phyloP scores from a whole-genome alignment of 92 coral and sea anemone genomes.

The Phenganax subtilis region DNA sequence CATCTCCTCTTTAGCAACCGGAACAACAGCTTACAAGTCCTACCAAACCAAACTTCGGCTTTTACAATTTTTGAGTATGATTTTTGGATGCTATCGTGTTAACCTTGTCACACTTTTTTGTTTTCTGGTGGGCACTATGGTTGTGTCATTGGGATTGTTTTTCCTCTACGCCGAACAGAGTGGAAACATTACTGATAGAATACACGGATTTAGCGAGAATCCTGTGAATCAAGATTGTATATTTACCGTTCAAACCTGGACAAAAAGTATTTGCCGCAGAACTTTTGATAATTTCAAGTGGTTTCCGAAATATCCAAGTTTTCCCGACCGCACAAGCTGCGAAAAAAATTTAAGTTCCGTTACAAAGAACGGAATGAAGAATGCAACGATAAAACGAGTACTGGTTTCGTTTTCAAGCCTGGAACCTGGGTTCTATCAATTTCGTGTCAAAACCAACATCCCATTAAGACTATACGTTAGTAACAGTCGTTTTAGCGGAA shows the following conservation, averaged over 20 bases:
- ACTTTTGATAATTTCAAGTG: slow-evolving; percentile 13
- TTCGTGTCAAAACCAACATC: slow-evolving; percentile 2
- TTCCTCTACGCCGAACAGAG: background rate
- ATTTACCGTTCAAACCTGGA: slow-evolving; percentile 7
- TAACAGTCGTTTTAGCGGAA: background rate
- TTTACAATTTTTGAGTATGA: background rate
- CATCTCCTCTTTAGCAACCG: no score
- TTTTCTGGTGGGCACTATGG: background rate
- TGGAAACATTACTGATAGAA: background rate
- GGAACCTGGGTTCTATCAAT: slow-evolving; percentile 31
- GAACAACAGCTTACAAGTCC: no score
- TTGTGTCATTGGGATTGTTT: background rate
- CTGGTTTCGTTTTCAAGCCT: slow-evolving; percentile 2
- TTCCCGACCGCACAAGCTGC: background rate
- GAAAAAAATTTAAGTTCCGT: background rate
- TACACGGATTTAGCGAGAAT: background rate
- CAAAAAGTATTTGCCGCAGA: slow-evolving; percentile 8
- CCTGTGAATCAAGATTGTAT: background rate
- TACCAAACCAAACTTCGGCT: no score
- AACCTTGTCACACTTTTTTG: background rate
- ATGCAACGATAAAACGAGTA: slow-evolving; percentile 10
- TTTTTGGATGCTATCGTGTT: background rate
- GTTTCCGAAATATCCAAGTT: slow-evolving; percentile 28
- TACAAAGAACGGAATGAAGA: background rate
- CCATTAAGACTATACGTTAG: slow-evolving; percentile 12